phyloP scores from a whole-genome alignment of 2,888 invertebrate genomes.

The Ophion ventricosus region DNA sequence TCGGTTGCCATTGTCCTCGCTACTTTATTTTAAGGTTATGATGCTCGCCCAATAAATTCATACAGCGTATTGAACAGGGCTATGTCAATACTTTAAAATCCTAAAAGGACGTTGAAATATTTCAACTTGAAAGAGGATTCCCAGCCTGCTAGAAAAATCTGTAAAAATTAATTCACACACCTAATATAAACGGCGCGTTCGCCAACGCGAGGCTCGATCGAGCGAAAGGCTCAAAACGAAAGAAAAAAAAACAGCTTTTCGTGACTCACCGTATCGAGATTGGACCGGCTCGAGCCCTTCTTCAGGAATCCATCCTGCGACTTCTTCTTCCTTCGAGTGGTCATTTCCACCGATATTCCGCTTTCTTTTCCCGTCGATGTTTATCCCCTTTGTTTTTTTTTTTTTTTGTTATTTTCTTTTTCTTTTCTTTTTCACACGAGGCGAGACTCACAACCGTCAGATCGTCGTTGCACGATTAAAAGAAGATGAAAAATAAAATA shows the following conservation, averaged over 20 bases:
- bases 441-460: not conserved
- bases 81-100: too few species aligned
- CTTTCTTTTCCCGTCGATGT: not conserved
- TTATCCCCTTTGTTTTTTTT: not conserved
- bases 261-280: conserved; percentile 92
- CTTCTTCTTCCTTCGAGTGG: conserved; percentile 88
- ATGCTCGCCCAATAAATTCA: too few species aligned
- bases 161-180: too few species aligned
- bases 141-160: too few species aligned
- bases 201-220: not conserved
- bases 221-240: not conserved
- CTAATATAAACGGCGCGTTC: too few species aligned
- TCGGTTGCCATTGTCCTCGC: too few species aligned
- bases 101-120: too few species aligned
- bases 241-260: conserved; percentile 7
- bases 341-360: conserved; percentile 83
- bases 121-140: too few species aligned
- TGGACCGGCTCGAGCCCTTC: conserved; percentile 93
- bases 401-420: not conserved
- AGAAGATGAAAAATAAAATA: too few species aligned
- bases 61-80: too few species aligned
- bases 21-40: too few species aligned
- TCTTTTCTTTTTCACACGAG: not conserved
- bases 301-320: conserved; percentile 90
- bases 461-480: too few species aligned